Conservation (phyloP, 2,888 invertebrate species). For the Apodemia duryi region DNA sequence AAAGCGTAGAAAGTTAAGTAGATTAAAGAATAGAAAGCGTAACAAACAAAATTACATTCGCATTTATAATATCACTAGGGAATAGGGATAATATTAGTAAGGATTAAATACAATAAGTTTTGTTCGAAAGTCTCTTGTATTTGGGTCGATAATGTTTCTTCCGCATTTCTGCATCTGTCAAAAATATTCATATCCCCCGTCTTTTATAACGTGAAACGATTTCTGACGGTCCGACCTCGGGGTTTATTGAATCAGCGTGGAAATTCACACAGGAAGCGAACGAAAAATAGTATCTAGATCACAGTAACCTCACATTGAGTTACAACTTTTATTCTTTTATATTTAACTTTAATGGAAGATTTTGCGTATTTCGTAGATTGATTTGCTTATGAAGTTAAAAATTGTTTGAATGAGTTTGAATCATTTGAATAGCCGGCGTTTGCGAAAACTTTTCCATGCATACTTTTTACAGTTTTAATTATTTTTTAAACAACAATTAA, state of each 20-base stretch:
- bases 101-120: not conserved
- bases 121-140: not conserved
- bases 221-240: constrained; percentile 8
- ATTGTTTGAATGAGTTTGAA: not conserved
- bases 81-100: no score
- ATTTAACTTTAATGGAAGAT: constrained; percentile 1
- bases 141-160: not conserved
- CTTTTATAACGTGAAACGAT: constrained; percentile 4
- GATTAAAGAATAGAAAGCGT: no score
- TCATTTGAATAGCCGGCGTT: no score
- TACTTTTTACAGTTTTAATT: no score
- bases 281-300: constrained; percentile 4
- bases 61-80: no score
- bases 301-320: constrained; percentile 1
- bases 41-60: no score
- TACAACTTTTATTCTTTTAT: constrained; percentile 4
- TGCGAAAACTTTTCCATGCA: no score
- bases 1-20: no score
- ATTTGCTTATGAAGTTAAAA: not conserved
- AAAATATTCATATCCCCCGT: constrained; percentile 1
- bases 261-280: constrained; percentile 5
- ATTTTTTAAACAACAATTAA: no score
- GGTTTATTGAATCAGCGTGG: constrained; percentile 7
- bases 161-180: constrained; percentile 4
- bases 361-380: not conserved